Evolutionary conservation across 2,113 vertebrate species (phyloP).

Genomic region (Carollia perspicillata): DNA sequence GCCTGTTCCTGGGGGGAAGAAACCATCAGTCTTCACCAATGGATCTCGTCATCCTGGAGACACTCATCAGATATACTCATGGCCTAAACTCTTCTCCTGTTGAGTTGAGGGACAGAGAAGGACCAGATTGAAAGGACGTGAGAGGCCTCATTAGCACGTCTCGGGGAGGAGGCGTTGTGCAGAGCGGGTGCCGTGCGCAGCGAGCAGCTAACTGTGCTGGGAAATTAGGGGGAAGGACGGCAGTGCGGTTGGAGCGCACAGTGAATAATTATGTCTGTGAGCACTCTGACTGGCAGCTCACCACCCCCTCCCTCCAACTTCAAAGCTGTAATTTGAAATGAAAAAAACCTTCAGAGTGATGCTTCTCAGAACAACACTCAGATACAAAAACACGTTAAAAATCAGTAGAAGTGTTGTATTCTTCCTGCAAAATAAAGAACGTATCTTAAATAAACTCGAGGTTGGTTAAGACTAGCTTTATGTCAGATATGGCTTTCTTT

Average conservation of each 20-base stretch:
- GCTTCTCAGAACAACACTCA: not conserved
- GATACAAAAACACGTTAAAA: not conserved
- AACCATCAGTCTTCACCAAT: not conserved
- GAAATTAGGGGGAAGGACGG: not conserved
- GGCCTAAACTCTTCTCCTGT: not conserved
- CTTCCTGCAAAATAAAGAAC: not conserved
- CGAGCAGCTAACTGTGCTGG: not conserved
- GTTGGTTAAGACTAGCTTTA: not conserved
- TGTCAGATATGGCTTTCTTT: slow-evolving; percentile 39
- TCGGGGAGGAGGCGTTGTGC: not conserved
- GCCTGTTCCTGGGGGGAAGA: not conserved
- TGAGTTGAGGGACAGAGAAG: not conserved
- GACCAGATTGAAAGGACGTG: not conserved
- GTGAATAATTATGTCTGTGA: not conserved
- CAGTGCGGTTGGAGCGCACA: too few species aligned
- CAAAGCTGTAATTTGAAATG: not conserved
- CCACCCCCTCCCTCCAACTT: not conserved
- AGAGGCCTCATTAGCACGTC: not conserved
- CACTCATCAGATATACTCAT: not conserved
- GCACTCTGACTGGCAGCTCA: not conserved
- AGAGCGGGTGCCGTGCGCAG: fast-evolving
- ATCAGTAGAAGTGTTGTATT: not conserved
- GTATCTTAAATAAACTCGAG: not conserved
- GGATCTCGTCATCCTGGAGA: not conserved
- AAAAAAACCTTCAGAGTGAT: not conserved